Percentiles rank a stretch among this genome's conserved stretches.
Evolutionary conservation across 2,888 invertebrate genomes (phyloP).

Genomic region (Alsophila aescularia): DNA sequence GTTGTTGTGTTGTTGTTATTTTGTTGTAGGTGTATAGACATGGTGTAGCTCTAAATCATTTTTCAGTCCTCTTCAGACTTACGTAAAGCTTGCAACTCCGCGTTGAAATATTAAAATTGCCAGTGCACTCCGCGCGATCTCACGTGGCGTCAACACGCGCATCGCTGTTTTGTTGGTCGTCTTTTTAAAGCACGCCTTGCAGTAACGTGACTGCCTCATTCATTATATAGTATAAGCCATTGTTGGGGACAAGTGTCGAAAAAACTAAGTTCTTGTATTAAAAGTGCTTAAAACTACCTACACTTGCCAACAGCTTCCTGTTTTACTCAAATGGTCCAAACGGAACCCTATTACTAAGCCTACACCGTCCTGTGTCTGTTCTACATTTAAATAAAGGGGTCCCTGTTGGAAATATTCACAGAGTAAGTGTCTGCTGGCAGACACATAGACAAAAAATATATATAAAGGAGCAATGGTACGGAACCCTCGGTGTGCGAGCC

Average conservation of each 20-base stretch:
- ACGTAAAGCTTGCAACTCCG: not conserved
- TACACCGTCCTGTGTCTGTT: too few species aligned
- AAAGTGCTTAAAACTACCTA: not conserved
- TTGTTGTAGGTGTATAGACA: too few species aligned
- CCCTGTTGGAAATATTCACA: too few species aligned
- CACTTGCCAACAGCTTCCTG: not conserved
- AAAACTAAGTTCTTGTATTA: not conserved
- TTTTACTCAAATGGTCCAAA: too few species aligned
- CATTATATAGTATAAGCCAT: conserved; percentile 29
- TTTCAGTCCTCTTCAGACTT: not conserved
- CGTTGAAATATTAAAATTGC: conserved; percentile 4
- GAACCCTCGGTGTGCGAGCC: too few species aligned
- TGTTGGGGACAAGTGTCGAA: conserved; percentile 22
- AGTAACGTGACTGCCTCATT: conserved; percentile 53
- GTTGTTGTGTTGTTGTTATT: too few species aligned
- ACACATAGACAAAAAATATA: too few species aligned
- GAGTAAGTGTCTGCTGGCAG: too few species aligned
- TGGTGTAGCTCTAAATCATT: too few species aligned
- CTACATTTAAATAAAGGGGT: too few species aligned
- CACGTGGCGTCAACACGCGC: conserved; percentile 39
- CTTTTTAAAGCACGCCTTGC: conserved; percentile 49
- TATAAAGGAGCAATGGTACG: too few species aligned
- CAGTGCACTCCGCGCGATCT: conserved; percentile 2
- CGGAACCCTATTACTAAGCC: too few species aligned
- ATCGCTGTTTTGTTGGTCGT: conserved; percentile 51